Evolutionary conservation across 2,888 invertebrate genomes (phyloP), one percentile per base, ranked within the genome.

Genomic region (Alcis repandata): DNA sequence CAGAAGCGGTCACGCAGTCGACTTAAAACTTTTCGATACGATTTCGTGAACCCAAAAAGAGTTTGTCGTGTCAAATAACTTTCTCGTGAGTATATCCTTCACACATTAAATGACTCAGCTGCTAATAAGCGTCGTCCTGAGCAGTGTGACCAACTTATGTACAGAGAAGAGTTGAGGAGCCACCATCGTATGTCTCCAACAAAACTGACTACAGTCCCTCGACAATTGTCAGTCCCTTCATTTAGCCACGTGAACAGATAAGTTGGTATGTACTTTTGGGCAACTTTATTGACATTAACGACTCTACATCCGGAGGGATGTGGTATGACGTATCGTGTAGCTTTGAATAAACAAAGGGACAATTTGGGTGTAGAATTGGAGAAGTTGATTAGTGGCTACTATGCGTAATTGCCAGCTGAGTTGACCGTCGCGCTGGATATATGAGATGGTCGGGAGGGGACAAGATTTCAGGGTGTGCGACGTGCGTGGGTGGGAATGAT

Each of bases 281-380:
- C 79, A 84, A 82, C 85, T 71, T 86, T 92, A 92, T 92, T 91
- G 91, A 92, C 91, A 85, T 79, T 88, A 90, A 92, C 87, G 86
- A 89, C 88, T 85, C 83, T 81, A 85, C 89, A 90, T 92, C 92
- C 91, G 91, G 86, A 76, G 79, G 79, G 82, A 77, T 76, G 73
- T 76, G 72, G 72, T 77, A 80, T 90, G 90, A 88, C 89, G 80
- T 88, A 90, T 92, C 90, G 77, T 74, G 81, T 92, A 90, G 84
- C 92, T 86, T 83, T 84, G 82, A 84, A 89, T 86, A 91, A 91
- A 91, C 86, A 90, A 89, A 89, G 90, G 91, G 90, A 84, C 88
- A 88, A 90, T 91, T 90, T 88, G 82, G 86, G 85, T 79, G 78
- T 84, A 83, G 70, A 81, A 81, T 79, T 82, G 78, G 79, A 83